Evolutionary conservation across 1,140 invertebrate species (phyloP), one percentile per base, ranked within the genome.

Genomic region (Polypedilum pembai): DNA sequence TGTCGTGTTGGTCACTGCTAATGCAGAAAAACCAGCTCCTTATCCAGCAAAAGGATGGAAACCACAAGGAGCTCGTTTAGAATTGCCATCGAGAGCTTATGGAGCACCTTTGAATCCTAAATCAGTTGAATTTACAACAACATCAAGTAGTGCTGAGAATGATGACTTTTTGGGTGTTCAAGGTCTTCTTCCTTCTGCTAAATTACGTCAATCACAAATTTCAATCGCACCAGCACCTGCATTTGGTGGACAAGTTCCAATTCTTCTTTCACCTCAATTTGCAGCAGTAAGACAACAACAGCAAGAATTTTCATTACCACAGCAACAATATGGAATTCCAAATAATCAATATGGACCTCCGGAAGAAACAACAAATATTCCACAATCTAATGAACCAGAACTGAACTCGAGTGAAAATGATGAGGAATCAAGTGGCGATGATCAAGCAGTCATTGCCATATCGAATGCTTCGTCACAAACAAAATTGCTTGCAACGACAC

Each of bases 1-100:
- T 33, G 1, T 73, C 7, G 15, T 41, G 8, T 41, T 73, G 18
- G 17, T 40, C 15, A 17, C 17, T 18, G 24, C 17, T 0, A 17
- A 8, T 15, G 73, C 40, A 41, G 40, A 73, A 41, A 73, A 41
- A 20, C 17, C 74, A 63, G 78, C 77, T 3, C 78, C 79, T 0
- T 81, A 81, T 76, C 74, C 79, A 1, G 66, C 80, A 0, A 12
- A 77, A 18, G 80, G 80, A 17, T 81, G 78, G 80, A 79, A 79
- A 7, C 80, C 80, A 1, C 45, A 69, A 69, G 65, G 65, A 5
- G 65, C 65, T 21, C 17, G 65, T 18, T 18, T 69, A 7, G 65
- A 69, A 69, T 20, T 69, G 17, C 41, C 41, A 56, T 12, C 8
- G 12, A 4, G 65, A 18, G 17, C 17, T 18, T 69, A 69, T 69